A percentile compares a stretch with the other conserved stretches of the same genome.
Evolutionary conservation across 2,888 invertebrate genomes (phyloP).

Genomic region (Lasius fuliginosus): DNA sequence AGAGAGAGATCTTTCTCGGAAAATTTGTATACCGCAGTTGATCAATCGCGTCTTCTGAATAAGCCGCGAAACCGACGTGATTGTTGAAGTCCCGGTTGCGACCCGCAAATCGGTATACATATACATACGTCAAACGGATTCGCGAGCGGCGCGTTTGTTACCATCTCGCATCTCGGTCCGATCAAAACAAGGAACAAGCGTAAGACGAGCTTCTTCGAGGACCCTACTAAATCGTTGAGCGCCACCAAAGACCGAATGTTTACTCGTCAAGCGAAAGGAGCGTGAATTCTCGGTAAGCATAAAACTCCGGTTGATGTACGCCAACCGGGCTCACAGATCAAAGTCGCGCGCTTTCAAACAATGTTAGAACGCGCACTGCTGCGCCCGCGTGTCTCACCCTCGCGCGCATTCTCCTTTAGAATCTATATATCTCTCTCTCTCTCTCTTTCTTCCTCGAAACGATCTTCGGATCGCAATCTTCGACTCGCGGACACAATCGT

Average conservation of each 20-base stretch:
- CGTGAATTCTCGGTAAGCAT: slow-evolving; percentile 80
- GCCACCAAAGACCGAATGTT: slow-evolving; percentile 76
- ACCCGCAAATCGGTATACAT: not conserved
- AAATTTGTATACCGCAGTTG: not conserved
- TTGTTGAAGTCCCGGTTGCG: not conserved
- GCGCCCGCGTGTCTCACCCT: slow-evolving; percentile 53
- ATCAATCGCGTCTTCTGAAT: not conserved
- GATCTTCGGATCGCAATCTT: slow-evolving; percentile 10
- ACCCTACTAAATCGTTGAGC: slow-evolving; percentile 75
- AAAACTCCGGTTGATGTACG: slow-evolving; percentile 83
- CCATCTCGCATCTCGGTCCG: slow-evolving; percentile 37
- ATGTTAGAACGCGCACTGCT: slow-evolving; percentile 80
- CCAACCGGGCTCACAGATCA: slow-evolving; percentile 83
- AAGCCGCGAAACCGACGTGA: not conserved
- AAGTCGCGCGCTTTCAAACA: slow-evolving; percentile 85
- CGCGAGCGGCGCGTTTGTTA: slow-evolving; percentile 57
- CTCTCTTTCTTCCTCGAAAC: slow-evolving; percentile 26
- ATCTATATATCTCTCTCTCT: not conserved
- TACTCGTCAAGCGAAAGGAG: slow-evolving; percentile 68
- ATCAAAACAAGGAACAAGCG: slow-evolving; percentile 62
- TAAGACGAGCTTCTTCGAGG: slow-evolving; percentile 62
- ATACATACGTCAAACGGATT: slow-evolving; percentile 49
- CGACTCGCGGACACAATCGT: too few species aligned
- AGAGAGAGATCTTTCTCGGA: not conserved
- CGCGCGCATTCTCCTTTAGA: slow-evolving; percentile 29